Percentiles rank a stretch among this genome's conserved stretches.
phyloP scores from a whole-genome alignment of 1,140 invertebrate genomes.

The Magallana angulata region DNA sequence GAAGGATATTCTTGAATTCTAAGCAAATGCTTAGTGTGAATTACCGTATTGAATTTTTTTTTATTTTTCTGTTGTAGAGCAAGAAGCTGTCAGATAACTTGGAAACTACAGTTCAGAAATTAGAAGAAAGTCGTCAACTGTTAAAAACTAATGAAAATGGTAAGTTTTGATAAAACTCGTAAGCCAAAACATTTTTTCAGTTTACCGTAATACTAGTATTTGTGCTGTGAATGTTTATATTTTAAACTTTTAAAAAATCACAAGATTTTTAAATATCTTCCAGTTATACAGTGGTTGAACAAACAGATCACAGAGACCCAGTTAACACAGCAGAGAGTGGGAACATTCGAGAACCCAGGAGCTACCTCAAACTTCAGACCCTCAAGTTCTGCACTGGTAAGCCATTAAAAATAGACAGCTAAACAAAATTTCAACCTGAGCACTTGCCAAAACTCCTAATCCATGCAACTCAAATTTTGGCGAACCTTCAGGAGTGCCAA shows the following conservation, averaged over 20 bases:
- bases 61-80: slow-evolving; percentile 65
- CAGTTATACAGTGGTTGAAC: slow-evolving; percentile 79
- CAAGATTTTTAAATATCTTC: slow-evolving; percentile 46
- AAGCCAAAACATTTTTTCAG: neutral
- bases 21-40: neutral
- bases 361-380: slow-evolving; percentile 62
- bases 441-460: no score
- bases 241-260: neutral
- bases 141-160: slow-evolving; percentile 79
- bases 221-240: neutral
- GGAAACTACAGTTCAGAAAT: slow-evolving; percentile 73
- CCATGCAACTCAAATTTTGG: no score
- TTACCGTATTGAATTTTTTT: neutral
- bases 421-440: no score
- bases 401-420: neutral
- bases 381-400: slow-evolving; percentile 60
- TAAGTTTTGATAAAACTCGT: slow-evolving; percentile 51
- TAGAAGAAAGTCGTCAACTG: slow-evolving; percentile 76
- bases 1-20: no score
- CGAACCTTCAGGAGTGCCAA: no score
- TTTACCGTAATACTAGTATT: neutral
- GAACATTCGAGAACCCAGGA: slow-evolving; percentile 72
- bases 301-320: slow-evolving; percentile 79
- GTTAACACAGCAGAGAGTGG: slow-evolving; percentile 65
- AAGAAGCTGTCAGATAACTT: slow-evolving; percentile 71